Evolutionary conservation across 2,888 invertebrate species (phyloP).

Genomic region (Barypeithes pellucidus): DNA sequence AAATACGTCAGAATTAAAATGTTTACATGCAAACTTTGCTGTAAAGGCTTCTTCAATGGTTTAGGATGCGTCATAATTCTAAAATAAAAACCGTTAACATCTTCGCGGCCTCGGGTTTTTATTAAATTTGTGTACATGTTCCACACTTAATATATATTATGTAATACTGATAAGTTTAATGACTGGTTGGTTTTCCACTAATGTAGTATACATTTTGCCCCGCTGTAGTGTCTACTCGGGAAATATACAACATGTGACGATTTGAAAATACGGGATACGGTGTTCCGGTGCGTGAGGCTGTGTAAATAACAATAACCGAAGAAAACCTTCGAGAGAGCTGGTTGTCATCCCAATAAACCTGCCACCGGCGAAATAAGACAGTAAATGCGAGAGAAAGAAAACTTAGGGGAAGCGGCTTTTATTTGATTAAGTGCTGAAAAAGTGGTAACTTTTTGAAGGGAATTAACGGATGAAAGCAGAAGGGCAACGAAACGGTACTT

Average conservation of each 20-base stretch:
- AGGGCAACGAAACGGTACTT: conserved; percentile 14
- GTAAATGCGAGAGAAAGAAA: conserved; percentile 22
- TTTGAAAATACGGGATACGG: conserved; percentile 54
- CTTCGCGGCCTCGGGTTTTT: no score
- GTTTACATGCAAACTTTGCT: no score
- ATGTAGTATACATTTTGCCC: neutral
- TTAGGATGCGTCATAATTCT: no score
- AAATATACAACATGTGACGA: conserved; percentile 59
- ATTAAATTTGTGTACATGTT: no score
- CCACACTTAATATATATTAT: no score
- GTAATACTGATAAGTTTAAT: no score
- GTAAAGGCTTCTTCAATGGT: no score
- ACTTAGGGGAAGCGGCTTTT: conserved; percentile 25
- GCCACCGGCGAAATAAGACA: conserved; percentile 32
- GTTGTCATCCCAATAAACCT: conserved; percentile 42
- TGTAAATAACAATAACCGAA: conserved; percentile 62
- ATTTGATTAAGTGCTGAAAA: conserved; percentile 47
- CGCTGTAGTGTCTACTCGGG: conserved; percentile 38
- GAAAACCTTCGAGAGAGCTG: conserved; percentile 56
- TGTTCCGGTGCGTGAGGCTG: conserved; percentile 60
- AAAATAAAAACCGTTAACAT: no score
- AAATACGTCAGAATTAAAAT: no score
- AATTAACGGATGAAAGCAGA: conserved; percentile 29
- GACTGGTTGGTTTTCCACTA: no score
- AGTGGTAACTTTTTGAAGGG: conserved; percentile 24